A percentile compares a stretch with the other conserved stretches of the same genome.
Evolutionary conservation across 2,888 invertebrate species (phyloP).

Genomic region (Fragum sueziense): DNA sequence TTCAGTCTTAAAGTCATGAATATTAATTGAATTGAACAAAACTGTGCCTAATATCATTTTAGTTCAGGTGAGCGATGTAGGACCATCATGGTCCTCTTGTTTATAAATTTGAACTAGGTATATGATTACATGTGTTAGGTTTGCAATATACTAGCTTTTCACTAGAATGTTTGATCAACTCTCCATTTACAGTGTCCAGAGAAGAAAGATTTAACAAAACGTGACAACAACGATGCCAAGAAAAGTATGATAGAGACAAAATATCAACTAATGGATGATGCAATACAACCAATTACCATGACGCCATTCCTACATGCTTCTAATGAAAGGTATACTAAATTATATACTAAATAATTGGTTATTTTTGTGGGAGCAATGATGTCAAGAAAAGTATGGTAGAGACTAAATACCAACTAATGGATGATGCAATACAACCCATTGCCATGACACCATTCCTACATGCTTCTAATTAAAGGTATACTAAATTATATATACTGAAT

Average conservation of each 20-base stretch:
- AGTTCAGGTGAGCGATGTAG: no score
- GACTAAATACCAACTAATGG: constrained; percentile 92
- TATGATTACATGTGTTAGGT: no score
- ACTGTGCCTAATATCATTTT: no score
- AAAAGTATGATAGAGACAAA: constrained; percentile 81
- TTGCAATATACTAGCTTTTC: no score
- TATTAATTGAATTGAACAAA: no score
- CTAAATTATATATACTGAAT: no score
- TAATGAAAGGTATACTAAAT: constrained; percentile 64
- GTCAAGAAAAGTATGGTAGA: constrained; percentile 70
- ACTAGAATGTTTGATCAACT: no score
- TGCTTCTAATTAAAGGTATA: constrained; percentile 61
- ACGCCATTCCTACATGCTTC: constrained; percentile 51
- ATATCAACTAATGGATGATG: constrained; percentile 94
- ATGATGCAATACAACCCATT: constrained; percentile 90
- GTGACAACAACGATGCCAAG: constrained; percentile 62
- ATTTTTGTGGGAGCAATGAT: no score
- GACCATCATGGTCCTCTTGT: no score
- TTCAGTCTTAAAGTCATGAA: no score
- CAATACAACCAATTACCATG: constrained; percentile 87
- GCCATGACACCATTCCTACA: constrained; percentile 51
- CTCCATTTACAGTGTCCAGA: constrained; percentile 61
- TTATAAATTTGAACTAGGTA: no score
- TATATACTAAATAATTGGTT: no score
- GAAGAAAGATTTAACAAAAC: constrained; percentile 64